Conservation (phyloP, 2,113 vertebrate species). For the Lipophrys pholis region DNA sequence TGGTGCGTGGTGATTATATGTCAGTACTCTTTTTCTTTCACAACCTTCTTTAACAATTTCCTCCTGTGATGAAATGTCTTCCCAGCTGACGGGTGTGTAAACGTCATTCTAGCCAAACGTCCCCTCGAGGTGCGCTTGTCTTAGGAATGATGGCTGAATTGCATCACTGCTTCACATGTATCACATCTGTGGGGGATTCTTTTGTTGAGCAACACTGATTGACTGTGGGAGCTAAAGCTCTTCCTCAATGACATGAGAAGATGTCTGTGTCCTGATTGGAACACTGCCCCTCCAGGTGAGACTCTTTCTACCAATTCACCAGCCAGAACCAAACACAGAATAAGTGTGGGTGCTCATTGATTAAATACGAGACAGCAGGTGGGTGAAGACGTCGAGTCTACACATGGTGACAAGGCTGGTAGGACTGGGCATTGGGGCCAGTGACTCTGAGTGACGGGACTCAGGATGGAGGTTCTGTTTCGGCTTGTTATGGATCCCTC, state of each 20-base stretch:
- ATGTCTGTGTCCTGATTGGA: conserved; percentile 25
- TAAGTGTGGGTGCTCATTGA: too few relatives aligned
- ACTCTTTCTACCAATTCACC: too few relatives aligned
- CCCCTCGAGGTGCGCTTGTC: conserved; percentile 5
- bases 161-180: conserved; percentile 1
- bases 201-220: neutral
- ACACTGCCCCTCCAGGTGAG: too few relatives aligned
- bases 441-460: too few relatives aligned
- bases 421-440: too few relatives aligned
- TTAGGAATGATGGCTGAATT: too few relatives aligned
- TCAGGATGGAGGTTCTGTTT: too few relatives aligned
- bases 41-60: conserved; percentile 45
- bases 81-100: conserved; percentile 19
- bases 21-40: conserved; percentile 49
- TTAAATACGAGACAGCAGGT: too few relatives aligned
- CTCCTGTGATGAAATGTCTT: conserved; percentile 47
- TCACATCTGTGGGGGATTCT: neutral
- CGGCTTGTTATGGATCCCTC: too few relatives aligned
- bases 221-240: conserved; percentile 21
- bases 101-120: neutral
- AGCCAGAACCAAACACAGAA: too few relatives aligned
- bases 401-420: too few relatives aligned
- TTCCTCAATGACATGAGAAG: conserved; percentile 39
- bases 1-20: conserved; percentile 60
- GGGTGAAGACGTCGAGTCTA: too few relatives aligned